Percentiles rank a stretch among this genome's conserved stretches.
Evolutionary conservation across 1,140 invertebrate genomes (phyloP).

Genomic region (Drosophila insularis): DNA sequence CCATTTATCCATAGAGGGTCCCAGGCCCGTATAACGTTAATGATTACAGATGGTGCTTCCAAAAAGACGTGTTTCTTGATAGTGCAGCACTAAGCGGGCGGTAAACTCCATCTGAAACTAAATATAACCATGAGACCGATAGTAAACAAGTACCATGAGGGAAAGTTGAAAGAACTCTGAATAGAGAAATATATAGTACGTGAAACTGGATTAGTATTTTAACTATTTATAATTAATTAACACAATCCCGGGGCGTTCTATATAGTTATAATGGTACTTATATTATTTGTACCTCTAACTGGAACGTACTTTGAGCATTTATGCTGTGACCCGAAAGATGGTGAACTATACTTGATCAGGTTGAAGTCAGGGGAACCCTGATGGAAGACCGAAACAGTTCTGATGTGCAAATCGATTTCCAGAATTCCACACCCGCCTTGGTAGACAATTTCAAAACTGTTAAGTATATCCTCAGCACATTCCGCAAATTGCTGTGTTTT

Average conservation of each 20-base stretch:
- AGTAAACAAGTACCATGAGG: too few species aligned
- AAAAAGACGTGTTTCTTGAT: conserved; percentile 88
- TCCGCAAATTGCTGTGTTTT: conserved; percentile 90
- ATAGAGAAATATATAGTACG: conserved; percentile 91
- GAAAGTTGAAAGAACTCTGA: conserved; percentile 90
- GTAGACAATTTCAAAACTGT: conserved; percentile 87
- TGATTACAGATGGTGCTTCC: conserved; percentile 84
- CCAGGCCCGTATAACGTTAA: conserved; percentile 86
- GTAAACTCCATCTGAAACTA: conserved; percentile 38
- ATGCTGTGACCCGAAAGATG: too few species aligned
- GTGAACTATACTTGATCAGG: too few species aligned
- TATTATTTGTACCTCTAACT: too few species aligned
- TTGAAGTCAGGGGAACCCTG: too few species aligned
- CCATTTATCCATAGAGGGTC: conserved; percentile 86
- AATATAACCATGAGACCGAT: too few species aligned
- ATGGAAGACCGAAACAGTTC: too few species aligned
- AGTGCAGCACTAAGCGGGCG: conserved; percentile 92
- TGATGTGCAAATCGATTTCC: conserved; percentile 97
- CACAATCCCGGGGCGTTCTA: too few species aligned
- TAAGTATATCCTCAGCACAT: conserved; percentile 88
- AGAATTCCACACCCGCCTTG: conserved; percentile 83
- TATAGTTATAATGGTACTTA: too few species aligned
- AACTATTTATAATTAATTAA: too few species aligned
- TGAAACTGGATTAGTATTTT: too few species aligned
- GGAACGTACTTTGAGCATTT: too few species aligned